These are phyloP conservation scores for Gila orcuttii DNA, from an alignment of 2,113 vertebrate species.

Conservation along the genomic window DNA sequence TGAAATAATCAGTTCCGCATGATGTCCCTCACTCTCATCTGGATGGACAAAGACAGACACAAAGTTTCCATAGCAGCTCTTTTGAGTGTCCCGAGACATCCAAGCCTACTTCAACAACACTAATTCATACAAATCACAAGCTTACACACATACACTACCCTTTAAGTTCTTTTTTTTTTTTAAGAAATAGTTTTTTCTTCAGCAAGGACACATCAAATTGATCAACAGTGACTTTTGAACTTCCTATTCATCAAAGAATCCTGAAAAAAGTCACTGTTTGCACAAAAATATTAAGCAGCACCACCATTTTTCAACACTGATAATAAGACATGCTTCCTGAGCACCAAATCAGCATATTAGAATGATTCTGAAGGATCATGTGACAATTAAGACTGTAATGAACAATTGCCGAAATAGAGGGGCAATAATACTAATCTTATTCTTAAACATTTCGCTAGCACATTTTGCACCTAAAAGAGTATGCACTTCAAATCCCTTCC, in stretches of 20 bases:
- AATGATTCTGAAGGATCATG: no score
- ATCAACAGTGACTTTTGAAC: not conserved
- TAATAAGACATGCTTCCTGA: not conserved
- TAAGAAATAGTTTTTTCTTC: not conserved
- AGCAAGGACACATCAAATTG: not conserved
- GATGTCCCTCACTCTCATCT: constrained; percentile 34
- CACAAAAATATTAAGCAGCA: not conserved
- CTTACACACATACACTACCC: not conserved
- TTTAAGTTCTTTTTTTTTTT: not conserved
- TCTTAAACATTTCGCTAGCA: no score
- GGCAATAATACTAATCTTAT: no score
- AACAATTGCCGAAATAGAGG: no score
- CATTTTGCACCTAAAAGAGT: no score
- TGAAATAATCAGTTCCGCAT: constrained; percentile 46
- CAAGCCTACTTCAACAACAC: constrained; percentile 23
- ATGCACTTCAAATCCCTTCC: no score
- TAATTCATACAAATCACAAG: not conserved
- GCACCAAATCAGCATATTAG: no score
- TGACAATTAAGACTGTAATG: no score
- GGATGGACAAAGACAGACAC: constrained; percentile 35
- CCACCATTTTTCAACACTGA: not conserved
- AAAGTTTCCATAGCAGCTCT: constrained; percentile 21
- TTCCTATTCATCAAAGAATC: no score
- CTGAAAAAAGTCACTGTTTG: not conserved
- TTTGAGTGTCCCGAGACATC: constrained; percentile 20